Conservation (phyloP, 2,888 invertebrate species). For the Ophion costatus region DNA sequence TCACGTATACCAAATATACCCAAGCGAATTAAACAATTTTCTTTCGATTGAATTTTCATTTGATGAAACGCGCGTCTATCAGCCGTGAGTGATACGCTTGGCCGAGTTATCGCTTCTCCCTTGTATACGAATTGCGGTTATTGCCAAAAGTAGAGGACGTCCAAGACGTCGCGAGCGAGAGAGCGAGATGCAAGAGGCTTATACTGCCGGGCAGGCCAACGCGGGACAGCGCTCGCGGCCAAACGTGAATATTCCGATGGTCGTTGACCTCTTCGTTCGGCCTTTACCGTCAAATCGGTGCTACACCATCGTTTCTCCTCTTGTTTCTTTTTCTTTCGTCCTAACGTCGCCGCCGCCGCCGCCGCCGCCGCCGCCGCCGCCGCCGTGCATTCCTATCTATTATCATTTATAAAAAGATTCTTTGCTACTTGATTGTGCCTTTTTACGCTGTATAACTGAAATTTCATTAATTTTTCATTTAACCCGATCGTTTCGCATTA, state of each 20-base stretch:
- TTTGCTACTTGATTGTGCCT: neutral
- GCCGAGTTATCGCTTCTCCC: neutral
- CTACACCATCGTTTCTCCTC: slow-evolving; percentile 45
- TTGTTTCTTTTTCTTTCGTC: neutral
- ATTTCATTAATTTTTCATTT: neutral
- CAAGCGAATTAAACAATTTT: no score
- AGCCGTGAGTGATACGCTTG: no score
- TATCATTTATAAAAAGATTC: neutral
- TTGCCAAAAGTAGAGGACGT: neutral
- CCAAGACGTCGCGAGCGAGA: neutral
- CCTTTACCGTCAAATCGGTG: slow-evolving; percentile 79
- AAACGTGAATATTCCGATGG: slow-evolving; percentile 82
- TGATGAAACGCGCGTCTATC: no score
- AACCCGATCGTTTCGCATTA: no score
- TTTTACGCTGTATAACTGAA: neutral
- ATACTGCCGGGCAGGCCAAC: slow-evolving; percentile 70
- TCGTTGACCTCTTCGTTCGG: slow-evolving; percentile 79
- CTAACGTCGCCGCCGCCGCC: no score
- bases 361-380: no score
- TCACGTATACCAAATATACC: no score
- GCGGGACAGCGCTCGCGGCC: slow-evolving; percentile 68
- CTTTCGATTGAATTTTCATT: no score
- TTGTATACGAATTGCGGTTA: neutral
- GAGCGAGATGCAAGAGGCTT: slow-evolving; percentile 20
- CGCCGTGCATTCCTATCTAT: neutral